phyloP scores from a whole-genome alignment of 2,888 invertebrate genomes.

The Oscheius sp. region DNA sequence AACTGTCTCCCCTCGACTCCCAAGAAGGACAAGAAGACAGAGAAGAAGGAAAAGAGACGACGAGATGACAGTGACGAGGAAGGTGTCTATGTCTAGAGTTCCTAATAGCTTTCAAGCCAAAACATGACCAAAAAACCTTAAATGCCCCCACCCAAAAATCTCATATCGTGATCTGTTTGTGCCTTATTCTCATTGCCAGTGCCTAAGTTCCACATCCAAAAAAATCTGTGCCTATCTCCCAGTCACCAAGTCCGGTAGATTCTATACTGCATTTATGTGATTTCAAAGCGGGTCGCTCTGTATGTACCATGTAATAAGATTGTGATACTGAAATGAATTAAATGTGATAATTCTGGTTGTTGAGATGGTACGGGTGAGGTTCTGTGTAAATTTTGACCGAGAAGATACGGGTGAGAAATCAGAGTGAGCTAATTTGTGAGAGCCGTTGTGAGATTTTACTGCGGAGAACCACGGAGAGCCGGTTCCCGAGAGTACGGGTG shows the following conservation, averaged over 20 bases:
- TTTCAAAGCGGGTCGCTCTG: too few species aligned
- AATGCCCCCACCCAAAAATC: not conserved
- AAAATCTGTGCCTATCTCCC: slow-evolving; percentile 14
- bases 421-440: too few species aligned
- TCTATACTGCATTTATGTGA: slow-evolving; percentile 6
- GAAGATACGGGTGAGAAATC: too few species aligned
- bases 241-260: slow-evolving; percentile 28
- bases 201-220: slow-evolving; percentile 15
- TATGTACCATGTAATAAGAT: too few species aligned
- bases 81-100: slow-evolving; percentile 22
- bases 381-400: too few species aligned
- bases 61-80: slow-evolving; percentile 10
- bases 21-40: slow-evolving; percentile 11
- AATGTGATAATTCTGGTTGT: too few species aligned
- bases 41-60: slow-evolving; percentile 4
- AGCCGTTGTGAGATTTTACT: too few species aligned
- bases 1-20: not conserved
- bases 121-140: slow-evolving; percentile 29
- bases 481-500: too few species aligned
- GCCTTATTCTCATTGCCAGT: slow-evolving; percentile 14
- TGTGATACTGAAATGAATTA: too few species aligned
- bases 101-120: not conserved
- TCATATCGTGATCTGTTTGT: slow-evolving; percentile 12
- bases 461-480: too few species aligned
- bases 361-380: too few species aligned